Conservation (phyloP, 1,140 invertebrate genomes). For the Tyrophagus putrescentiae region DNA sequence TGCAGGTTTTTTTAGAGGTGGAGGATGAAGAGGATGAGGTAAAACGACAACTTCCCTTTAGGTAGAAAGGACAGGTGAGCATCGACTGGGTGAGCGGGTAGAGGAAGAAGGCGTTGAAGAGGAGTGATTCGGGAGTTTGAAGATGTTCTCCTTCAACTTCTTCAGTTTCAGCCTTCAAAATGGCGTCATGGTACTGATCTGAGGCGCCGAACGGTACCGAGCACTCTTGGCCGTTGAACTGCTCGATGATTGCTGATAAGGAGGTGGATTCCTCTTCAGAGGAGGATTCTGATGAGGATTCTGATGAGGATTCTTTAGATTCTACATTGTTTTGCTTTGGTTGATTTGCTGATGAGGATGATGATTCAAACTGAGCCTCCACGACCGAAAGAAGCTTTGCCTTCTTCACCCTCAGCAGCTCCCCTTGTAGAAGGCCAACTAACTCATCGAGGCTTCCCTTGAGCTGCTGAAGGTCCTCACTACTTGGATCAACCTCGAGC, state of each 20-base stretch:
- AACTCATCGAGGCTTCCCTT: not conserved
- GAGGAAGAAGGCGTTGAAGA: conserved; percentile 11
- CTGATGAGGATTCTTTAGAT: not conserved
- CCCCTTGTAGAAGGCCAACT: not conserved
- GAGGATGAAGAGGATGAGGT: no score
- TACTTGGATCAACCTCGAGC: not conserved
- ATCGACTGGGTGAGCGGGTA: conserved; percentile 19
- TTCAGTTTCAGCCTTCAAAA: conserved; percentile 1
- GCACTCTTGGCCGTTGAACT: conserved; percentile 15
- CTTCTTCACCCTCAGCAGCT: not conserved
- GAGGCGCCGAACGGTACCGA: not conserved
- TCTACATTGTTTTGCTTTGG: not conserved
- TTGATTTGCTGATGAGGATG: not conserved
- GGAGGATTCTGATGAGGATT: not conserved
- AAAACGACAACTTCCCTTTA: conserved; percentile 3
- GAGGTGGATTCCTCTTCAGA: not conserved
- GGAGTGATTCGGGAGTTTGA: not conserved
- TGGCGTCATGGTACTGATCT: conserved; percentile 17
- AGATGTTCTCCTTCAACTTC: not conserved
- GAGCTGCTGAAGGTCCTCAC: not conserved
- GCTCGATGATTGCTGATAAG: not conserved
- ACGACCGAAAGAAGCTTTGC: not conserved
- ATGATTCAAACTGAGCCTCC: no score
- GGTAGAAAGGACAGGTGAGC: conserved; percentile 14
- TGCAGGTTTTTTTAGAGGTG: no score